Evolutionary conservation across 1,140 invertebrate species (phyloP), one percentile per base, ranked within the genome.

Genomic region (Theocolax elegans): DNA sequence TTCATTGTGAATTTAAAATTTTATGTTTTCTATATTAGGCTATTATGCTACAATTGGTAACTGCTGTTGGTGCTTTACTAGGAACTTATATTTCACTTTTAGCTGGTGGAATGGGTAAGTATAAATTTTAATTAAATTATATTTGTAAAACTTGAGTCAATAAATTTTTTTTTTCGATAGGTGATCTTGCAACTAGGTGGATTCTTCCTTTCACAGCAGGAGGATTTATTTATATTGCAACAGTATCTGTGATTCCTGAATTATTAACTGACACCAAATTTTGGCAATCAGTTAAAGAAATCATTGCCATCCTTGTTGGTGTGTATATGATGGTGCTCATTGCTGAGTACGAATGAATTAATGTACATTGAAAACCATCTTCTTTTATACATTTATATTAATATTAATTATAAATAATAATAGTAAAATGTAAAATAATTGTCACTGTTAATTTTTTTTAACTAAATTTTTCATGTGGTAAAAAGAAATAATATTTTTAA

Each of bases 161-260:
- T 60, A 73, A 40, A 60, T 25, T 46, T 88, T 81, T 75, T 59
- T 53, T 19, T 21, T 63, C 44, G 44, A 60, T 81, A 87, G 92
- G 92, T 80, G 90, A 92, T 68, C 84, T 93, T 71, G 92, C 94
- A 4, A 93, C 93, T 38, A 88, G 90, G 13, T 94, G 95, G 89
- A 94, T 98, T 70, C 87, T 99, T 53, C 96, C 97, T 35, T 98
- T 99, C 79, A 99, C 97, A 42, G 97, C 97, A 67, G 97, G 97
- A 65, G 97, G 97, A 19, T 99, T 99, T 83, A 98, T 99, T 83
- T 99, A 99, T 83, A 98, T 99, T 77, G 97, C 97, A 15, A 96
- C 96, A 27, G 97, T 99, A 0, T 97, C 95, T 59, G 94, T 98
- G 2, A 97, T 99, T 83, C 97, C 97, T 54, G 96, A 98, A 85